Evolutionary conservation across 2,113 vertebrate species (phyloP), one percentile per base, ranked within the genome.

Genomic region (Serinus canaria): DNA sequence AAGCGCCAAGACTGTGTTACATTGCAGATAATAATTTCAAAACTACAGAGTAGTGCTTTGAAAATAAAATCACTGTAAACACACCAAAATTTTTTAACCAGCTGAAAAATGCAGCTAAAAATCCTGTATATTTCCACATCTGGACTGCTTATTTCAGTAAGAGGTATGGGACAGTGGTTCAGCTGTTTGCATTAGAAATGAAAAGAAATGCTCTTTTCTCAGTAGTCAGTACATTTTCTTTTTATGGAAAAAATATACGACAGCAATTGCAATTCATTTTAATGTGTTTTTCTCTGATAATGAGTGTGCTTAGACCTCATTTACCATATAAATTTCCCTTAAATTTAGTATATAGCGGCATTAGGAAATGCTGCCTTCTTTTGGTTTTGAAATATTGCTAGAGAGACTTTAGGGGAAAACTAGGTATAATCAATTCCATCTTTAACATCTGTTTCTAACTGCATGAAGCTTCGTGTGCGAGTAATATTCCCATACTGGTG

Each of bases 391-490:
- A 90, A 75, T 41, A 82, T 83, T 68, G 16, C 41, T 78, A 75
- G 68, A 60, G 69, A 88, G n/a, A 90, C 87, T 90, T 88, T 66
- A 64, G 19, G 53, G 53, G n/a, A 56, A 90, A 95, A 60, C 24
- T 52, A 67, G 25, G 19, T 83, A 35, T 90, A 93, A 96, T 95
- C 73, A 90, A 83, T 90, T 81, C 85, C 76, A 69, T 94, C 58
- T 94, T 93, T 89, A 90, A 64, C 94, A 95, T 95, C 85, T 96
- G 56, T 78, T 97, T 96, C 68, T 88, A 83, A 89, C 79, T 89
- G 64, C 7, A 3, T 43, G 73, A 89, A 81, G 46, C 73, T 87
- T 94, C 9, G 9, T 44, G n/a, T 75, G 68, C 1, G 3, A 96
- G 56, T 88, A 88, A 86, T 93, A 84, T 81, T 81, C 72, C 62